phyloP scores from a whole-genome alignment of 2,797 vertebrate species.

The Rhabdophis nuchalis region DNA sequence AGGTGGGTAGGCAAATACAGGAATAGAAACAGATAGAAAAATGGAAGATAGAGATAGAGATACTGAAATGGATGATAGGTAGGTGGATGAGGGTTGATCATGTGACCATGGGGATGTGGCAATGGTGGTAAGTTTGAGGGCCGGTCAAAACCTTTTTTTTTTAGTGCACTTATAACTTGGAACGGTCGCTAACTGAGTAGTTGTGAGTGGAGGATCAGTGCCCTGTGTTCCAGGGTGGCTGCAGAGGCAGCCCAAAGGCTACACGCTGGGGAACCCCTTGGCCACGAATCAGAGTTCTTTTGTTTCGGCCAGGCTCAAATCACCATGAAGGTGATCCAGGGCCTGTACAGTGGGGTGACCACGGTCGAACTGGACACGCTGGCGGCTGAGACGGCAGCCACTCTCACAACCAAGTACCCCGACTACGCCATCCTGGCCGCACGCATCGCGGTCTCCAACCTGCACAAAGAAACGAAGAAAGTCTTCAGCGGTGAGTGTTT shows the following conservation, averaged over 20 bases:
- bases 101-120: neutral
- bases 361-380: conserved; percentile 94
- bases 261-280: rapidly evolving
- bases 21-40: neutral
- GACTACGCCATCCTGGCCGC: conserved; percentile 96
- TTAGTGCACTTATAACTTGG: neutral
- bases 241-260: no score
- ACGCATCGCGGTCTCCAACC: conserved; percentile 91
- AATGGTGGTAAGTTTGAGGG: neutral
- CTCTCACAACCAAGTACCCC: conserved; percentile 93
- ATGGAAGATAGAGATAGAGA: neutral
- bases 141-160: neutral
- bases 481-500: conserved; percentile 85
- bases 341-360: conserved; percentile 92
- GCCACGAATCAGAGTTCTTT: neutral
- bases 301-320: conserved; percentile 82
- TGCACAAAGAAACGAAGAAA: conserved; percentile 99
- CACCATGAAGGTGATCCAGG: conserved; percentile 98
- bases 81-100: neutral
- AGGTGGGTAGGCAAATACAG: neutral
- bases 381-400: conserved; percentile 91
- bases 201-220: neutral
- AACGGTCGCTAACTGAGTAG: neutral
- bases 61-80: neutral
- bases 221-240: rapidly evolving